A percentile compares a stretch with the other conserved stretches of the same genome.
phyloP scores from a whole-genome alignment of 2,888 invertebrate species.

The Ophion costatus region DNA sequence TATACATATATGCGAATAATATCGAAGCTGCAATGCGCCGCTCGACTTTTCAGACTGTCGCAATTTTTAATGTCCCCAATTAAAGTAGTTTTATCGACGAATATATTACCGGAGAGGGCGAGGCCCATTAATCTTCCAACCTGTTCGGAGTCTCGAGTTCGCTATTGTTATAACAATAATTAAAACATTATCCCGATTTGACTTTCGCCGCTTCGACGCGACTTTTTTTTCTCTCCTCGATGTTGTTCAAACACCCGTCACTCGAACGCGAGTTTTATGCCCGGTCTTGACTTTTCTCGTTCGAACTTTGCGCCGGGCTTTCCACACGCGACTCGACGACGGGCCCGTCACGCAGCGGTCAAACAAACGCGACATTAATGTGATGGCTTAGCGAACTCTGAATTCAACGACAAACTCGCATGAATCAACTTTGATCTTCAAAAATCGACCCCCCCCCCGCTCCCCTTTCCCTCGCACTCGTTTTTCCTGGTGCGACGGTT shows the following conservation, averaged over 20 bases:
- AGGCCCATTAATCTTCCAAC: slow-evolving; percentile 33
- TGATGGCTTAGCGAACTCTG: neutral
- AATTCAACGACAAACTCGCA: neutral
- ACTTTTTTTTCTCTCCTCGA: slow-evolving; percentile 10
- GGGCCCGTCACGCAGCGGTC: neutral
- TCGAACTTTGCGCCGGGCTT: neutral
- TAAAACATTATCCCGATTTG: slow-evolving; percentile 9
- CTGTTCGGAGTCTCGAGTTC: slow-evolving; percentile 16
- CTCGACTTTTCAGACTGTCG: neutral
- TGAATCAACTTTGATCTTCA: neutral
- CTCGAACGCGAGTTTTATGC: slow-evolving; percentile 36
- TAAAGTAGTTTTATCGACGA: slow-evolving; percentile 22
- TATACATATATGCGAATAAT: no score
- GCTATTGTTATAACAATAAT: slow-evolving; percentile 8
- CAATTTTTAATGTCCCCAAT: slow-evolving; percentile 13
- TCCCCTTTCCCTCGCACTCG: neutral
- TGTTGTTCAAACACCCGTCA: slow-evolving; percentile 46
- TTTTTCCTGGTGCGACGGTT: slow-evolving; percentile 62
- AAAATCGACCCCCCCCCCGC: no score
- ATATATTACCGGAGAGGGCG: neutral
- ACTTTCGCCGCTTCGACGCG: slow-evolving; percentile 5
- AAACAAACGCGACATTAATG: slow-evolving; percentile 16
- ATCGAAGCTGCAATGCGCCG: no score
- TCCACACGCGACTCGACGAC: slow-evolving; percentile 37
- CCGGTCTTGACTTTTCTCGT: slow-evolving; percentile 26